These are phyloP conservation scores for Drosophila mettleri DNA, from an alignment of 2,888 invertebrate species.

Conservation along the genomic window DNA sequence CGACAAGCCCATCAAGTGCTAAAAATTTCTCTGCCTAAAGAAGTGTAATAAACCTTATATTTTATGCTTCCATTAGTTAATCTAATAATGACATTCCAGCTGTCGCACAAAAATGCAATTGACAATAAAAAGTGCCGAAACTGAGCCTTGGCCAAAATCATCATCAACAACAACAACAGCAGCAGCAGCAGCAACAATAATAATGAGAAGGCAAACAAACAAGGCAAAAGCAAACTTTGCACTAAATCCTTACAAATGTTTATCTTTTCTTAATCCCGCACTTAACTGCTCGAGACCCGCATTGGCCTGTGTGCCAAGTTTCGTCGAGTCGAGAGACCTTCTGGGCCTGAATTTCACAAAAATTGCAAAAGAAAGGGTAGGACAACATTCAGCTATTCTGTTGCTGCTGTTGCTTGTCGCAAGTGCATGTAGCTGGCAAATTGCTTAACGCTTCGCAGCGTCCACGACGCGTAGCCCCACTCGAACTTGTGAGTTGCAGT, in stretches of 20 bases:
- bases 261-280: slow-evolving; percentile 84
- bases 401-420: slow-evolving; percentile 11
- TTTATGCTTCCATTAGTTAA: slow-evolving; percentile 2
- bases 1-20: not conserved
- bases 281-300: slow-evolving; percentile 77
- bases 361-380: slow-evolving; percentile 7
- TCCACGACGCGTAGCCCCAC: slow-evolving; percentile 38
- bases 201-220: slow-evolving; percentile 73
- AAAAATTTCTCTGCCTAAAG: not conserved
- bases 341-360: slow-evolving; percentile 38
- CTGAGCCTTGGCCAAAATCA: slow-evolving; percentile 28
- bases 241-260: slow-evolving; percentile 84
- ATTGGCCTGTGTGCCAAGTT: slow-evolving; percentile 59
- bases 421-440: slow-evolving; percentile 71
- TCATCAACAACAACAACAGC: slow-evolving; percentile 28
- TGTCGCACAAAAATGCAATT: slow-evolving; percentile 34
- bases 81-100: slow-evolving; percentile 18
- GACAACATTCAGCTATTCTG: slow-evolving; percentile 1
- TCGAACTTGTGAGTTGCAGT: slow-evolving; percentile 26
- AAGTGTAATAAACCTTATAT: not conserved
- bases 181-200: slow-evolving; percentile 56
- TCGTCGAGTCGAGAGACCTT: slow-evolving; percentile 11
- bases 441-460: slow-evolving; percentile 78
- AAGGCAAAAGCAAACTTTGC: slow-evolving; percentile 77
- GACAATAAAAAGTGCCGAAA: slow-evolving; percentile 35